Base-by-base conservation (phyloP, 2,797 vertebrate genomes). In the Glyptemys insculpta region DNA sequence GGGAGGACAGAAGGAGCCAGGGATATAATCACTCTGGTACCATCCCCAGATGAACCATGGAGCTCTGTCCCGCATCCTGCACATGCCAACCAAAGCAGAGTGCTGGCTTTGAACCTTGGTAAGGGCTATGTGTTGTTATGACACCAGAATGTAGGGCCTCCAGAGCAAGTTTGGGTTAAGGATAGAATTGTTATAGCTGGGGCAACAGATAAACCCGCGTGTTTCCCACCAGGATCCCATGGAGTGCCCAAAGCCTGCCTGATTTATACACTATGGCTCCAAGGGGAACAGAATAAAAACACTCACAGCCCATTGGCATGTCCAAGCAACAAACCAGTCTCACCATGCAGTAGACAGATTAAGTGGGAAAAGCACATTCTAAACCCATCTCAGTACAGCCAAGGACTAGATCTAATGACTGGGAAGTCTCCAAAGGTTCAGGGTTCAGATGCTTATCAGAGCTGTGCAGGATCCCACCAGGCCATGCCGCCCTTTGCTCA, bases 91-190 rank as follows among this genome's bases (percentile, higher is more conserved):
- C 72, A 74, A 44, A 44, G 41, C 23, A 74, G 72, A 74, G 37
- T 1, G 11, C 37, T 44, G 37, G 94, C 89, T 92, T 88, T 81
- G 91, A 92, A 86, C 29, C 6, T 12, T 49, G 15, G 41, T 18
- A 76, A 59, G 57, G 78, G 92, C 72, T 89, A 80, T 79, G 82
- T 82, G 74, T 3, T 93, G 59, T 83, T 92, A 49, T 83, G 90
- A 83, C 86, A 90, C 34, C 37, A 91, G 21, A 8, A 0, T 57
- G 89, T 92, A 72, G 37, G 44, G 93, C 68, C 34, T n/a, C 74
- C 19, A 86, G 81, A 44, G 72, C 41, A 74, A 74, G 2, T 57
- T 81, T 10, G 47, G 50, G 15, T 12, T 86, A 86, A 95, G 90
- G 49, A 79, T 16, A 79, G 56, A 91, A 87, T 41, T 21, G 68